Base-by-base conservation (phyloP, 2,797 vertebrate genomes). In the Galagoides demidoff region DNA sequence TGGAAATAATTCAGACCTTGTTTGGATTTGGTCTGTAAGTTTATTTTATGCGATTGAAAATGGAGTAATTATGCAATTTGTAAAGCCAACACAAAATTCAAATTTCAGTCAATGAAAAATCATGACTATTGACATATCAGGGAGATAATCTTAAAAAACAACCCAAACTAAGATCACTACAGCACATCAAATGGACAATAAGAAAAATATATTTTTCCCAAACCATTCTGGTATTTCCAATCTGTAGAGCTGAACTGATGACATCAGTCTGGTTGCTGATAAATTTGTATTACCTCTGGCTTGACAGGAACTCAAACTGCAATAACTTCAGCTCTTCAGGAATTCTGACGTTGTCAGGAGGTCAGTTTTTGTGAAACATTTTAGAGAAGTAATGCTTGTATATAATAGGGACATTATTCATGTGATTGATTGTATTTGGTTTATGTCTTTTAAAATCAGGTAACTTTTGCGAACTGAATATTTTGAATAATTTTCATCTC, bases 221-320 rank as follows among this genome's bases (percentile, higher is more conserved):
- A 93, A 94, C 7, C 13, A 34, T 1, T 88, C 19, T 52, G 16
- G 4, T 79, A 70, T 77, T 95, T 90, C 45, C 23, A 88, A 43
- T 85, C 61, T 83, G 34, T 77, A 68, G 13, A 19, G 84, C 81
- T 76, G 63, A 95, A 61, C 13, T 70, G 37, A 83, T 92, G 79
- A 45, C n/a, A 92, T 57, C 93, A 86, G 93, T 86, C 93, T 89
- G 34, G 45, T 89, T 89, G 43, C 25, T 74, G 34, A 70, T 85
- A 43, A 61, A 82, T 93, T 27, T 81, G 9, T 68, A 19, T 83
- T 68, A 68, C 39, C 70, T 86, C 29, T 91, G 39, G 34, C 39
- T 92, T 76, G 27, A 88, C 43, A 76, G 63, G 11, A 68, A 49
- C n/a, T 83, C 7, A 82, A 34, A 31, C 19, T 86, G 34, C 22